Evolutionary conservation across 2,888 invertebrate genomes (phyloP), one percentile per base, ranked within the genome.

Genomic region (Neuroscelio doddi): DNA sequence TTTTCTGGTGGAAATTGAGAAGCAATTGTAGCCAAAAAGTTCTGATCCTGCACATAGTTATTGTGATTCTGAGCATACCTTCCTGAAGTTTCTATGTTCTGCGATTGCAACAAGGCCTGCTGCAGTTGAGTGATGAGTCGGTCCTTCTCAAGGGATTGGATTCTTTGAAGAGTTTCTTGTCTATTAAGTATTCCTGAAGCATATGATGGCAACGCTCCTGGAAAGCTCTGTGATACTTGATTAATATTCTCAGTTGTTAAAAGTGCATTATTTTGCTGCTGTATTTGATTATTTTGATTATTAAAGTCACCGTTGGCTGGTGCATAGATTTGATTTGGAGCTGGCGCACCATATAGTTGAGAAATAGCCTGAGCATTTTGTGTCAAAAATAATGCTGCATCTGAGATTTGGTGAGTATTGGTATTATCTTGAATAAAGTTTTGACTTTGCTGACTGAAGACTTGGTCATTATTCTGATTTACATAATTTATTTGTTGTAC

Each of bases 291-390:
- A 1, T 64, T 61, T 2, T 70, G 57, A 3, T 65, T 64, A 1
- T 58, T 26, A 32, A 69, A 70, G 4, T 74, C 70, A 2, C 75
- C 74, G 24, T 64, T 57, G 26, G 71, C 45, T 1, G 84, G 84
- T 0, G 80, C 83, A 47, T 80, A 83, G 10, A 75, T 75, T 8
- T 80, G 64, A 44, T 78, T 76, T 1, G 69, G 56, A 1, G 81
- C 79, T 0, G 81, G 76, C 0, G 80, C 70, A 0, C 78, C 77
- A 53, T 84, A 83, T 0, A 84, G 68, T 26, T 82, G 72, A 0
- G 83, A 78, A 16, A 84, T 81, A 0, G 83, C 82, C 44, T 80
- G 77, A 2, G 84, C 80, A 57, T 84, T 84, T 46, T 84, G 77
- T 0, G 71, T 36, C 1, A 84, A 57, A 36, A 84, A 84, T 0